Evolutionary conservation across 2,113 vertebrate species (phyloP).

Genomic region (Chaenocephalus aceratus): DNA sequence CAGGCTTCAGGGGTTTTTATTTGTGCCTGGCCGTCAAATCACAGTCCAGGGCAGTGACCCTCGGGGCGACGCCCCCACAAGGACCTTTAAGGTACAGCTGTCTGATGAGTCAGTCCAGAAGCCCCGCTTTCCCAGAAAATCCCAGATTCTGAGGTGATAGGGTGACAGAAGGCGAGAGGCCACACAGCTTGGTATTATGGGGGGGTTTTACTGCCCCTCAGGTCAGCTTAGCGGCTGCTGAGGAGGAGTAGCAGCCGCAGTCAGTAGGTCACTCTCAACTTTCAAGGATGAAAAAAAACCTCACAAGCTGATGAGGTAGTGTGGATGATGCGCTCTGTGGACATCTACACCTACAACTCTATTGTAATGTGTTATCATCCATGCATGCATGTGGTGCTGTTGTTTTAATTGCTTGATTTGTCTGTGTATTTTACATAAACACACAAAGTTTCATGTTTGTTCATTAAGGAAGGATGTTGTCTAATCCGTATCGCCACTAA

Average conservation of each 20-base stretch:
- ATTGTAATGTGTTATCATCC: not conserved
- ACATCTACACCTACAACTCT: constrained; percentile 4
- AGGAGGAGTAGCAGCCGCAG: constrained; percentile 37
- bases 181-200: constrained; percentile 63
- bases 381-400: not conserved
- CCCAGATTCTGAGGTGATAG: constrained; percentile 68
- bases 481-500: constrained; percentile 10
- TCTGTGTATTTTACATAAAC: not conserved
- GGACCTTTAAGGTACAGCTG: constrained; percentile 81
- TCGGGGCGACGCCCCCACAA: constrained; percentile 73
- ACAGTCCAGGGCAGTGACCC: constrained; percentile 67
- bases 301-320: constrained; percentile 19
- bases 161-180: constrained; percentile 69
- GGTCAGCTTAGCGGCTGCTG: constrained; percentile 49
- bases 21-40: constrained; percentile 70
- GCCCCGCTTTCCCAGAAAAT: constrained; percentile 69
- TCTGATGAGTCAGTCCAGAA: constrained; percentile 75
- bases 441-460: not conserved
- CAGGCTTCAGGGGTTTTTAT: constrained; percentile 81
- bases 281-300: constrained; percentile 10
- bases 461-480: constrained; percentile 8
- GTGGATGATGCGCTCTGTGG: constrained; percentile 13
- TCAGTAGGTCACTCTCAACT: constrained; percentile 26
- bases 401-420: not conserved
- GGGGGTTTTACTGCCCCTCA: constrained; percentile 60